phyloP scores from a whole-genome alignment of 2,888 invertebrate species.

The Meteorus cinctellus region DNA sequence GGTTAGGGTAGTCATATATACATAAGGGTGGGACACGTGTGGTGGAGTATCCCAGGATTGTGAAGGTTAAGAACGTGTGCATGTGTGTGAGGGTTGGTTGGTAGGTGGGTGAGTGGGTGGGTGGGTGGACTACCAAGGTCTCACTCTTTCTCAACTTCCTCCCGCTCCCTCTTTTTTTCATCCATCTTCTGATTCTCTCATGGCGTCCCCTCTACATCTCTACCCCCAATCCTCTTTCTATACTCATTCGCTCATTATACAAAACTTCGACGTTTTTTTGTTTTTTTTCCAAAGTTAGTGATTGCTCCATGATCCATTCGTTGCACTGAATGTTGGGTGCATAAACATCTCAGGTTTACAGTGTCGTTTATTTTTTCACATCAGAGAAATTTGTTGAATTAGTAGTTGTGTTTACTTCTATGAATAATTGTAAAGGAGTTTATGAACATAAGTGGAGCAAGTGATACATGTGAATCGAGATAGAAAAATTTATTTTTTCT shows the following conservation, averaged over 20 bases:
- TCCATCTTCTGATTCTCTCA: conserved; percentile 18
- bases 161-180: conserved; percentile 12
- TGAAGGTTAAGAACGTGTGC: conserved; percentile 29
- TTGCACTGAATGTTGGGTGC: conserved; percentile 36
- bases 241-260: conserved; percentile 11
- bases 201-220: conserved; percentile 16
- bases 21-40: neutral
- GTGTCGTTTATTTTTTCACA: conserved; percentile 19
- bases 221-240: neutral
- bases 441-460: neutral
- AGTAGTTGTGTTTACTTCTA: no score
- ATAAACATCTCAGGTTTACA: conserved; percentile 44
- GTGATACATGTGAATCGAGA: neutral
- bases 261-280: conserved; percentile 30
- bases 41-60: neutral
- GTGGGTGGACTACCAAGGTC: conserved; percentile 18
- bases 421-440: neutral
- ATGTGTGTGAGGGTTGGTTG: conserved; percentile 21
- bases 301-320: conserved; percentile 40
- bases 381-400: no score
- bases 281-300: conserved; percentile 30
- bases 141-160: conserved; percentile 18
- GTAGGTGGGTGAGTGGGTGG: neutral
- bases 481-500: neutral
- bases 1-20: conserved; percentile 26